Evolutionary conservation across 2,113 vertebrate genomes (phyloP).

Genomic region (Cochlearius cochlearius): DNA sequence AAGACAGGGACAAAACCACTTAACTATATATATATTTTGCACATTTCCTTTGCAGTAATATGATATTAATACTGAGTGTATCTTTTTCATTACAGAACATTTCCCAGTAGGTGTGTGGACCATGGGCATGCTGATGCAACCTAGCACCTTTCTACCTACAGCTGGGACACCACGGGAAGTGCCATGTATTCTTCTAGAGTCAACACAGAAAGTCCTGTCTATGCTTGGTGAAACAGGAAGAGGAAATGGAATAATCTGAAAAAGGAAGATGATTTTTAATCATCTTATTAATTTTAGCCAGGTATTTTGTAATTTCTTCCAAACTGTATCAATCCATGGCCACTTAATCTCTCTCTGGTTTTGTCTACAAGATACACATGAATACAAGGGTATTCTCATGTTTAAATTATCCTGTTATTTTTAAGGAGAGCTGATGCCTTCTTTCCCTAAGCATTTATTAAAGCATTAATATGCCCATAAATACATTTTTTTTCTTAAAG

Average conservation of each 20-base stretch:
- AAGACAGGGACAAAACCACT: not conserved
- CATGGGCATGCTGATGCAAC: not conserved
- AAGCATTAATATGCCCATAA: not conserved
- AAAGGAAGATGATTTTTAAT: not conserved
- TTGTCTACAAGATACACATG: not conserved
- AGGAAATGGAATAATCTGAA: not conserved
- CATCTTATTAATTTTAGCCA: not conserved
- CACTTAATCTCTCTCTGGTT: not conserved
- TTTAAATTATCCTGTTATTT: not conserved
- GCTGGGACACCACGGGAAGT: not conserved
- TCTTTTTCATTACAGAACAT: not conserved
- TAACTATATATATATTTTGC: not conserved
- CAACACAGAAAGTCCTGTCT: not conserved
- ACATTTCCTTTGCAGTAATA: not conserved
- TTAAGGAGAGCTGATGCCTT: not conserved
- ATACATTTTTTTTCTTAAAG: not conserved
- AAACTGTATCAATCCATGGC: not conserved
- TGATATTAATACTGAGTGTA: not conserved
- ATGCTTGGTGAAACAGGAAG: not conserved
- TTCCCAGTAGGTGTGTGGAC: not conserved
- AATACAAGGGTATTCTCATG: not conserved
- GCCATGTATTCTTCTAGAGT: not conserved
- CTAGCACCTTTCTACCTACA: not conserved
- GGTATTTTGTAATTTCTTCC: not conserved
- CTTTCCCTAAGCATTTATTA: not conserved